These are phyloP conservation scores for Peromyscus melanophrys DNA, from an alignment of 2,797 vertebrate genomes.

Conservation along the genomic window DNA sequence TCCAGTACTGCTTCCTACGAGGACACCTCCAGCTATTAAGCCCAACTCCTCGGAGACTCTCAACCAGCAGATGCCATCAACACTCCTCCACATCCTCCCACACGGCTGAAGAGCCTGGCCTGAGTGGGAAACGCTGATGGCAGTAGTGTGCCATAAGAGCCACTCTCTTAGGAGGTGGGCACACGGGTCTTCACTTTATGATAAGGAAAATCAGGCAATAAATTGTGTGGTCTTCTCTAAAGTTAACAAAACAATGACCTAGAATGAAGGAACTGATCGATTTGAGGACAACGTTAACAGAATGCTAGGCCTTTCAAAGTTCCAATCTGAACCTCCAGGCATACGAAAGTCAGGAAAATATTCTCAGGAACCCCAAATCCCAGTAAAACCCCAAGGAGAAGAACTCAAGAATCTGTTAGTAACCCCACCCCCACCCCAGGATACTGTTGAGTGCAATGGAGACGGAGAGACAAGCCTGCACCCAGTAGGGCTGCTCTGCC, in stretches of 20 bases:
- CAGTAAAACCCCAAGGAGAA: conserved; percentile 38
- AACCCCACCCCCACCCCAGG: background rate
- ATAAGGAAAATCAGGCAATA: conserved; percentile 39
- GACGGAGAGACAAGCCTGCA: conserved; percentile 23
- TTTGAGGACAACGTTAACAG: background rate
- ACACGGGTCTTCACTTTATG: conserved; percentile 27
- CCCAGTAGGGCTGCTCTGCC: background rate
- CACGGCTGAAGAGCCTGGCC: background rate
- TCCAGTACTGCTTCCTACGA: background rate
- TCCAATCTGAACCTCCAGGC: background rate
- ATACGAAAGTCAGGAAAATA: background rate
- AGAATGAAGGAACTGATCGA: background rate
- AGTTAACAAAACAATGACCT: conserved; percentile 20
- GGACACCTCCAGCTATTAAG: background rate
- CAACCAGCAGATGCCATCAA: background rate
- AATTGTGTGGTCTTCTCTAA: conserved; percentile 40
- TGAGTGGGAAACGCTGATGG: background rate
- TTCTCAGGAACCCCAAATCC: conserved; percentile 8
- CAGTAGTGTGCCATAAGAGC: conserved; percentile 13
- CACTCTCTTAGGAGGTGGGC: background rate
- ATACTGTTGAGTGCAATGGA: background rate
- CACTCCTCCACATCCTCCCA: background rate
- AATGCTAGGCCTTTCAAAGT: conserved; percentile 25
- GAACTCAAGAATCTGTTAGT: background rate
- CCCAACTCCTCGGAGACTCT: background rate